A percentile compares a stretch with the other conserved stretches of the same genome.
These are phyloP conservation scores for Mesoligia furuncula DNA, from an alignment of 2,888 invertebrate species.

Conservation along the genomic window DNA sequence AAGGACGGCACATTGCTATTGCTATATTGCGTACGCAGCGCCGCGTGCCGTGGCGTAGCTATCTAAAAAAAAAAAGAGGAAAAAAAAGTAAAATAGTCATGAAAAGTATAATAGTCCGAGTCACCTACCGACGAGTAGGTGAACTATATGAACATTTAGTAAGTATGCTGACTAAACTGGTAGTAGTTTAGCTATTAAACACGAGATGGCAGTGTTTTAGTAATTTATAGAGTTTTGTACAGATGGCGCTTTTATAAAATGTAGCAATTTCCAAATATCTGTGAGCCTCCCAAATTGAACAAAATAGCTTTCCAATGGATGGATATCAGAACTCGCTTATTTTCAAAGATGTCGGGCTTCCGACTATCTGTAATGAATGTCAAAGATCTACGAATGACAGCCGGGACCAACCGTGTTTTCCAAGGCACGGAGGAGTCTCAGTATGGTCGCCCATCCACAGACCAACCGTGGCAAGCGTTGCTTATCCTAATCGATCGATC, in stretches of 20 bases:
- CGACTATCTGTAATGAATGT: no score
- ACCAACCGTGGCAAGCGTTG: no score
- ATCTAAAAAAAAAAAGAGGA: no score
- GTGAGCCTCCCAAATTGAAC: not conserved
- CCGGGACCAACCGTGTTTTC: no score
- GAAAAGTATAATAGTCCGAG: not conserved
- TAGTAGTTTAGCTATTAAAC: slow-evolving; percentile 14
- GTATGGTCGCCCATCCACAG: no score
- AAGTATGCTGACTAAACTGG: not conserved
- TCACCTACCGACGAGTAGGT: slow-evolving; percentile 23
- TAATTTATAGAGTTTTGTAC: not conserved
- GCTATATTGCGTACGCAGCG: no score
- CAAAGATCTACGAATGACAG: not conserved
- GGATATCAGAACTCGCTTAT: not conserved
- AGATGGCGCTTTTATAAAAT: slow-evolving; percentile 34
- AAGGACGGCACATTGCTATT: no score
- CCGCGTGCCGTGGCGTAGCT: not conserved
- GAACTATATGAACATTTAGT: not conserved
- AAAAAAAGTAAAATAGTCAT: no score
- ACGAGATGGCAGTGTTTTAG: slow-evolving; percentile 29
- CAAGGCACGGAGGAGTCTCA: no score
- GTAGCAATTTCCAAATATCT: not conserved
- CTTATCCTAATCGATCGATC: no score
- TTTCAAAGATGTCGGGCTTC: not conserved
- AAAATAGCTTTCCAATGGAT: not conserved